Base-by-base conservation (phyloP, 2,113 vertebrate genomes). In the Laticauda laticaudata region DNA sequence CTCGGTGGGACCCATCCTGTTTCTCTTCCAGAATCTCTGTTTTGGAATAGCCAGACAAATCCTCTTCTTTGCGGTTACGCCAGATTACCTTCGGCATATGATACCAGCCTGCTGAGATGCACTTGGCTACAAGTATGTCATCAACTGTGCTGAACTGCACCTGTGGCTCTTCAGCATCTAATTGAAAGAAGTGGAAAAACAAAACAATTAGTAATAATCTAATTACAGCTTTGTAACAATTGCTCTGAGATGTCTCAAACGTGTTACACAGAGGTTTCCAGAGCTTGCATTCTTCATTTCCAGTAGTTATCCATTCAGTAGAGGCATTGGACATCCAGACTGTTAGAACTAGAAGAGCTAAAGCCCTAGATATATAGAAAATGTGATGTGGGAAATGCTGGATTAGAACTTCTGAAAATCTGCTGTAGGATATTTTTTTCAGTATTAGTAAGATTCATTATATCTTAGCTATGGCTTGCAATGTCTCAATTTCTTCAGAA, bases 141-240 rank as follows among this genome's bases (percentile, higher is more conserved):
- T 95, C 92, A 20, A 92, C 90, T 59, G 91, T 95, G 57, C 61
- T 94, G 86, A 96, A 95, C n/a, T 61, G 55, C 85, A 97, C 94
- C 89, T 95, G 95, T 4, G 96, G 95, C 93, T 96, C 96, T 95
- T 97, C 96, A 64, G 94, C 95, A 93, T 96, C 96, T 96, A 90
- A 56, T 64, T 59, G 24, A 43, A 23, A 90, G 39, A 51, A 21
- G 90, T 91, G 90, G 94, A 93, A 95, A 86, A 96, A 96, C 93
- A 96, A 93, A 87, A 93, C 56, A 94, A 96, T 95, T 94, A 92
- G 51, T 9, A 91, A 23, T 45, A 91, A 88, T 59, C 92, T 81
- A 15, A 93, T 93, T 94, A 85, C 9, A 64, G 39, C 93, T 51
- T 55, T 55, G 69, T 20, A 56, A 4, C 87, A 93, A 93, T 57